These are phyloP conservation scores for Thereva nobilitata DNA, from an alignment of 2,888 invertebrate genomes.

Conservation along the genomic window DNA sequence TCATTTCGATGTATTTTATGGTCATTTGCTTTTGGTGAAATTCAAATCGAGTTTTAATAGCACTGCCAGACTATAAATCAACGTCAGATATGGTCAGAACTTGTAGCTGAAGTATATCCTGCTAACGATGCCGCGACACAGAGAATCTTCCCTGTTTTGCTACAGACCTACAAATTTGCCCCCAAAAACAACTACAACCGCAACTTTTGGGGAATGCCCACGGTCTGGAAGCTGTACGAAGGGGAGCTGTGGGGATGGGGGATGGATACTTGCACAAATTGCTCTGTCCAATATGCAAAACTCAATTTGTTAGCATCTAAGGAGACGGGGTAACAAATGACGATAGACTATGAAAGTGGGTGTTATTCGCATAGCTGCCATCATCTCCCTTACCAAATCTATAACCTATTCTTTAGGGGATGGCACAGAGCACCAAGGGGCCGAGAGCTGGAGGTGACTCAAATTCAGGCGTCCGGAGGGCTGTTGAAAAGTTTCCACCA, in stretches of 20 bases:
- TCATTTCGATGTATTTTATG: slow-evolving; percentile 41
- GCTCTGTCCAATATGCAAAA: slow-evolving; percentile 35
- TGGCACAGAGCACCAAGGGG: neutral
- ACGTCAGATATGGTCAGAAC: slow-evolving; percentile 37
- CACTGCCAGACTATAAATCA: slow-evolving; percentile 35
- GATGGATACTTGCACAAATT: slow-evolving; percentile 19
- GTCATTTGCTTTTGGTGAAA: slow-evolving; percentile 39
- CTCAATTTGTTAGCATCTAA: slow-evolving; percentile 28
- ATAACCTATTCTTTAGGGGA: too few species aligned
- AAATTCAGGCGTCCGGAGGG: too few species aligned
- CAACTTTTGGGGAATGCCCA: too few species aligned
- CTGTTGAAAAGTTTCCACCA: slow-evolving; percentile 21
- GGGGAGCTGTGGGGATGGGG: too few species aligned
- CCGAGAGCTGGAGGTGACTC: slow-evolving; percentile 2
- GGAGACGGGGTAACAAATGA: slow-evolving; percentile 19
- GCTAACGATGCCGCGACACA: slow-evolving; percentile 13
- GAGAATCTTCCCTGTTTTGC: slow-evolving; percentile 16
- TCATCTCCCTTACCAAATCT: slow-evolving; percentile 1
- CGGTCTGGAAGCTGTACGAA: too few species aligned
- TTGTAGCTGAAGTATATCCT: slow-evolving; percentile 22
- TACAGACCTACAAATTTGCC: neutral
- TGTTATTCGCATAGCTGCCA: too few species aligned
- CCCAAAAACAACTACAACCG: too few species aligned
- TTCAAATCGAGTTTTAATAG: slow-evolving; percentile 41
- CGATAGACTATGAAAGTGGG: slow-evolving; percentile 9